Base-by-base conservation (phyloP, 1,140 invertebrate genomes). In the Camponotus pennsylvanicus region DNA sequence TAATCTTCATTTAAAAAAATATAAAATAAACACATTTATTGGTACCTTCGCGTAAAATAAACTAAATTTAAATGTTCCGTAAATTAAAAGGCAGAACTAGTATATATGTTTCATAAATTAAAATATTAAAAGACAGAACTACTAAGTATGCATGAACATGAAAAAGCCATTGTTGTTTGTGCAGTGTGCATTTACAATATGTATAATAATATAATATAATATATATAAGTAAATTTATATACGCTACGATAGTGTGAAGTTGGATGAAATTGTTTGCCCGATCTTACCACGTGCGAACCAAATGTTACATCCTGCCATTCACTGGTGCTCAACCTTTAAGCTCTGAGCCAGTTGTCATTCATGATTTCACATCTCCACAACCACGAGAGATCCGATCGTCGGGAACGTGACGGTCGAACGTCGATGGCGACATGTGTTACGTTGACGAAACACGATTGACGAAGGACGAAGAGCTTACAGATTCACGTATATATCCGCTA, bases 201-300 rank as follows among this genome's bases (percentile, higher is more conserved):
- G 27, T 27, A 49, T 49, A 13, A 49, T 49, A 42, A 42, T 3
- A 42, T 1, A 45, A 49, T 9, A 40, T 27, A 27, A 27, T 27
- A 27, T 27, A 27, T 27, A 27, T 27, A 27, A 57, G 18, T 61
- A 6, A 6, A 15, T 15, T 49, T 49, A 63, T 55, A 37, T n/a
- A 32, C 9, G 13, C 13, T 52, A 13, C 37, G 15, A n/a, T 55
- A 27, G 27, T 71, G 27, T 71, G 6, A 70, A 27, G 32, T 59
- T 82, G 13, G 15, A 21, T 18, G 79, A 83, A 37, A 45, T 21
- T 61, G 34, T 21, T 9, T 45, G 4, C 4, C n/a, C 18, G 15
- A 1, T 82, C 15, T 73, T 73, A 49, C 55, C 79, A 83, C 69
- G 13, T 75, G 79, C 40, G 69, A 83, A 63, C 79, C 79, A 83